Base-by-base conservation (phyloP, 2,113 vertebrate species). In the Stomatorhinus ivindoensis region DNA sequence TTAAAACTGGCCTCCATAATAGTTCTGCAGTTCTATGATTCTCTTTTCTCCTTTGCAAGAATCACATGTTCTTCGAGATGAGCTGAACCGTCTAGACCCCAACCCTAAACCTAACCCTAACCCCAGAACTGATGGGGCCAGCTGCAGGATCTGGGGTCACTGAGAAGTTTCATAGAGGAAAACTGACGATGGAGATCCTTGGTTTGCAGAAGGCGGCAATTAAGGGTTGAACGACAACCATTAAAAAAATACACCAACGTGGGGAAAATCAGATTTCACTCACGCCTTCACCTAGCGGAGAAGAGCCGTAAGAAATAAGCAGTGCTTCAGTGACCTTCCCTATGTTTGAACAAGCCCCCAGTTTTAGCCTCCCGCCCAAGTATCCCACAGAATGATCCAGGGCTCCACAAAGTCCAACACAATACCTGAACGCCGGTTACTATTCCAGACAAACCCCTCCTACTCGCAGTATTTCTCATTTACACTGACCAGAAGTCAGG, bases 41-140 rank as follows among this genome's bases (percentile, higher is more conserved):
- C 35, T 6, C 42, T 15, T 4, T 53, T 58, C 47, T 93, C 82
- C 91, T 46, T 92, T 89, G 89, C 0, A 91, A 96, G 95, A 96
- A 94, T 92, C 93, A 94, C 86, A 95, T 95, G 95, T 96, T 95
- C 93, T 97, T 97, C 91, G 94, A 97, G 92, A 95, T 94, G 94
- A 97, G 94, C 92, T 97, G 93, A 95, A 24, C 82, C 10, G 0
- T n/a, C 24, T n/a, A 10, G 19, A 24, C n/a, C n/a, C n/a, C n/a
- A n/a, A n/a, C n/a, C n/a, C n/a, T n/a, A n/a, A n/a, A n/a, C n/a
- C n/a, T n/a, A n/a, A n/a, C n/a, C n/a, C n/a, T n/a, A 4, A n/a
- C 21, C 15, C 8, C 39, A 47, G 44, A 84, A 1, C 44, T n/a
- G 42, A 69, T 31, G 61, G n/a, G 10, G 1, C 3, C 3, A 13